phyloP scores from a whole-genome alignment of 1,140 invertebrate genomes.

The Chionoecetes opilio region DNA sequence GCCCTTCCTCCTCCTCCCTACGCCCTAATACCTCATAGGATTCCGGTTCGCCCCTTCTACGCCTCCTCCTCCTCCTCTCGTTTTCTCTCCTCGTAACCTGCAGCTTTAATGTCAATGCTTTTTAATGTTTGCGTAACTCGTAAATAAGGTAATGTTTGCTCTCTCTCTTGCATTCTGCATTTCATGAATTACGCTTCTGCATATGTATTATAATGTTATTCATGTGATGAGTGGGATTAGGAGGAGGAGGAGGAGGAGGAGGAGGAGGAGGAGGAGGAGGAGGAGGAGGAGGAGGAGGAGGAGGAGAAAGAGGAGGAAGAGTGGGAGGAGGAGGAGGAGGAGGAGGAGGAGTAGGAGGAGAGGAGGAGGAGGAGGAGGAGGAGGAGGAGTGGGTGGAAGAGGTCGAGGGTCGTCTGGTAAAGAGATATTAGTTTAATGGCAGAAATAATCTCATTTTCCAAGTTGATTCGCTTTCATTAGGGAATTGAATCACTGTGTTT shows the following conservation, averaged over 20 bases:
- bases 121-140: background rate
- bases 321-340: background rate
- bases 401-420: background rate
- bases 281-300: background rate
- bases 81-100: background rate
- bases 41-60: background rate
- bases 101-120: background rate
- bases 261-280: background rate
- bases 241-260: background rate
- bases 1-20: background rate
- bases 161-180: background rate
- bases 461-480: slow-evolving; percentile 29
- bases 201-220: slow-evolving; percentile 1
- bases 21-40: background rate
- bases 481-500: slow-evolving; percentile 20
- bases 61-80: slow-evolving; percentile 20
- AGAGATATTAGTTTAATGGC: slow-evolving; percentile 30
- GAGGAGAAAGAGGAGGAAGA: background rate
- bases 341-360: background rate
- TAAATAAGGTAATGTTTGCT: background rate
- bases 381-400: background rate
- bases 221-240: background rate
- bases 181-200: slow-evolving; percentile 5
- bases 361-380: background rate
- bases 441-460: slow-evolving; percentile 30